These are phyloP conservation scores for Periophthalmus magnuspinnatus DNA, from an alignment of 2,797 vertebrate genomes.

Conservation along the genomic window DNA sequence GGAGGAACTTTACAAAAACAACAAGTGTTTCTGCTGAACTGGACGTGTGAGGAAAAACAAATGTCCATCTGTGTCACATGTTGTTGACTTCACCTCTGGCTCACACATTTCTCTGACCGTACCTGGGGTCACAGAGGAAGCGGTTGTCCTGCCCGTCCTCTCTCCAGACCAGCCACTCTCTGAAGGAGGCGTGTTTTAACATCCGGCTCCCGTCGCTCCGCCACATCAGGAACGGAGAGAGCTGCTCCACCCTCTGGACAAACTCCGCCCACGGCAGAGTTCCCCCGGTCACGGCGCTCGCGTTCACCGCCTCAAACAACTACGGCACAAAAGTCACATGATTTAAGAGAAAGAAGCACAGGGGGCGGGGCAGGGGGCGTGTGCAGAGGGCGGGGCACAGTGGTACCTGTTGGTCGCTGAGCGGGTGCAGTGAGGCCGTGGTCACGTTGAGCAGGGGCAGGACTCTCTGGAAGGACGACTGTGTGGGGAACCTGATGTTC, in stretches of 20 bases:
- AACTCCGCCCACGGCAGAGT: slow-evolving; percentile 92
- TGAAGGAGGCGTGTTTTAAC: slow-evolving; percentile 95
- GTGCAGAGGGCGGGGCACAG: not conserved
- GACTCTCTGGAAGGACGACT: slow-evolving; percentile 94
- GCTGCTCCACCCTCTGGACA: slow-evolving; percentile 91
- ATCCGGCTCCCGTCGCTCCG: slow-evolving; percentile 91
- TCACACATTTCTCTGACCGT: slow-evolving; percentile 7
- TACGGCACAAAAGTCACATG: slow-evolving; percentile 14
- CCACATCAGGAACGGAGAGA: slow-evolving; percentile 90
- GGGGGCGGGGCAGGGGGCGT: not conserved
- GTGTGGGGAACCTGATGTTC: slow-evolving; percentile 98
- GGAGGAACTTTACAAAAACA: too few relatives aligned
- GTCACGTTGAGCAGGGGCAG: slow-evolving; percentile 93
- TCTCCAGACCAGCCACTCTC: slow-evolving; percentile 98
- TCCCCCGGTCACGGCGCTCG: slow-evolving; percentile 84
- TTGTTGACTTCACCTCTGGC: too few relatives aligned
- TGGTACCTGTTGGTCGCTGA: slow-evolving; percentile 89
- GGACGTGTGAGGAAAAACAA: too few relatives aligned
- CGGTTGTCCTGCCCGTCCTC: slow-evolving; percentile 96
- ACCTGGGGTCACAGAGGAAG: slow-evolving; percentile 98
- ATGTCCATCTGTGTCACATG: too few relatives aligned
- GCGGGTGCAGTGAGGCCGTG: slow-evolving; percentile 92
- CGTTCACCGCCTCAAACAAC: slow-evolving; percentile 86
- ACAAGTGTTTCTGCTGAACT: too few relatives aligned
- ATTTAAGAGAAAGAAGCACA: not conserved